Percentiles rank a stretch among this genome's conserved stretches.
Conservation (phyloP, 2,888 invertebrate genomes). For the Aspidiotus destructor region DNA sequence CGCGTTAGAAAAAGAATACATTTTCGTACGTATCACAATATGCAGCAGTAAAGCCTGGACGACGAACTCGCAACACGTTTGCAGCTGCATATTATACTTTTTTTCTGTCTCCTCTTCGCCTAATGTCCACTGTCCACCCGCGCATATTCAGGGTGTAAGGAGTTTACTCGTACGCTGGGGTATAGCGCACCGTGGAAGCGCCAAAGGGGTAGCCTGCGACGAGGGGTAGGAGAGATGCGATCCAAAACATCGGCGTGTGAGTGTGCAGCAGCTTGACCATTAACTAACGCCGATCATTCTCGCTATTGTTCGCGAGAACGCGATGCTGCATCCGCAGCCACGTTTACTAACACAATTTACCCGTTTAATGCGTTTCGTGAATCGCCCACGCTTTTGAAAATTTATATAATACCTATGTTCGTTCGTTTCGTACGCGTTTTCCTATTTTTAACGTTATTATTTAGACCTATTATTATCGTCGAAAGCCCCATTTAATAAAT, state of each 20-base stretch:
- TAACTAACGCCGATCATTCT: slow-evolving; percentile 2
- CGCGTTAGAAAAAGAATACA: too few species aligned
- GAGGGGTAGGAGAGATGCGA: neutral
- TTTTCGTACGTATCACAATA: too few species aligned
- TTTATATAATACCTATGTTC: slow-evolving; percentile 1
- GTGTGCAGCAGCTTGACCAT: neutral
- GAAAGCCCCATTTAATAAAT: slow-evolving; percentile 4
- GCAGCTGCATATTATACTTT: neutral
- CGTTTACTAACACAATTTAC: slow-evolving; percentile 4
- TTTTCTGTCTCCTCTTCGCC: neutral
- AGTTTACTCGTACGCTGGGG: neutral
- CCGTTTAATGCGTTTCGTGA: slow-evolving; percentile 1
- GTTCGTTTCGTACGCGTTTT: neutral
- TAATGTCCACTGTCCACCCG: neutral
- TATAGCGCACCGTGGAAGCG: too few species aligned
- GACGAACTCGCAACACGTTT: too few species aligned
- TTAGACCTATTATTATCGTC: slow-evolving; percentile 2
- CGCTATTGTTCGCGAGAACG: neutral
- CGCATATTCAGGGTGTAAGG: neutral
- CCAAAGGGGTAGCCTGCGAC: slow-evolving; percentile 1
- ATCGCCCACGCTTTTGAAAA: slow-evolving; percentile 1
- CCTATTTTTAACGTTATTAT: neutral
- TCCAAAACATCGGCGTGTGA: neutral
- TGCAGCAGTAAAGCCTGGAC: too few species aligned
- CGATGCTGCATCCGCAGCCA: neutral